Conservation (phyloP, 1,140 invertebrate species). For the Tetramorium alpestre region DNA sequence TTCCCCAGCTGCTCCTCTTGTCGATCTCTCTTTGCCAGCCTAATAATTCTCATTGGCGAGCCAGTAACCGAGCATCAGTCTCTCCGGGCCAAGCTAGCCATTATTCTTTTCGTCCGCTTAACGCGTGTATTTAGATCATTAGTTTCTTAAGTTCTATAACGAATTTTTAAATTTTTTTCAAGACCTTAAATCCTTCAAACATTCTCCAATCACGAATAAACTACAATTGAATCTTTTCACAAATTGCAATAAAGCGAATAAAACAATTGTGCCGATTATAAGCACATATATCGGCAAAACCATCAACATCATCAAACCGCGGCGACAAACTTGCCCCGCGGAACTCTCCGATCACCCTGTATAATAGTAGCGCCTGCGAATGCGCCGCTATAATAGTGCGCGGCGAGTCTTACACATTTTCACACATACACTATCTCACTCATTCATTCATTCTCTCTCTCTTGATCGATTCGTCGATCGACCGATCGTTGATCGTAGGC, state of each 20-base stretch:
- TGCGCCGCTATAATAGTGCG: conserved; percentile 22
- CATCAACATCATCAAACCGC: conserved; percentile 13
- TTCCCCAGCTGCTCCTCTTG: not conserved
- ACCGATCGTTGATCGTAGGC: conserved; percentile 82
- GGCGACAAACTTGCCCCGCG: conserved; percentile 18
- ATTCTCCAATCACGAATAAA: conserved; percentile 30
- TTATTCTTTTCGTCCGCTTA: not conserved
- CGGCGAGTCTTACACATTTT: conserved; percentile 24
- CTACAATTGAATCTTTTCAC: conserved; percentile 6
- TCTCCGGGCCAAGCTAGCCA: not conserved
- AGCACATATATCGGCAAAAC: conserved; percentile 4
- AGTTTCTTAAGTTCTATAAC: conserved; percentile 20
- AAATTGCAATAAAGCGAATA: conserved; percentile 38
- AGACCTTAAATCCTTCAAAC: not conserved
- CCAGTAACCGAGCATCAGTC: not conserved
- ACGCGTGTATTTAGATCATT: not conserved
- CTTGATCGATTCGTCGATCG: conserved; percentile 63
- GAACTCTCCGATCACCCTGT: conserved; percentile 58
- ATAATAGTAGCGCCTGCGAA: conserved; percentile 43
- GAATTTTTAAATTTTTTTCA: conserved; percentile 21
- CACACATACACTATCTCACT: not conserved
- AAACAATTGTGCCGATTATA: conserved; percentile 18
- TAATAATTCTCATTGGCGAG: not conserved
- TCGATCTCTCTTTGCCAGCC: not conserved
- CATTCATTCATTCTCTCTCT: conserved; percentile 1